Evolutionary conservation across 2,797 vertebrate genomes (phyloP).

Genomic region (Poecilia wingei): DNA sequence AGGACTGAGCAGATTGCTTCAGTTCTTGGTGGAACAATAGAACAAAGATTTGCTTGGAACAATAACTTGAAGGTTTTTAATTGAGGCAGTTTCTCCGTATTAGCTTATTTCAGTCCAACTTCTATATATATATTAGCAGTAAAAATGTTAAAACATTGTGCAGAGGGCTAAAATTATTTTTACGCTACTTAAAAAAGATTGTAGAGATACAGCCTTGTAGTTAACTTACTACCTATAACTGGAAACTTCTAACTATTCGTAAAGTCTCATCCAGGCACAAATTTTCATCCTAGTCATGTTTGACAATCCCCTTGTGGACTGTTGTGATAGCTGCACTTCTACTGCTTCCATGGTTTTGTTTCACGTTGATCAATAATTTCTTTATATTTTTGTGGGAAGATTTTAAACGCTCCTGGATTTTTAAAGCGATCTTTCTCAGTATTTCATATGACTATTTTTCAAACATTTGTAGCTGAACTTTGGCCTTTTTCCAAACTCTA

Average conservation of each 20-base stretch:
- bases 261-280: not conserved
- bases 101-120: constrained; percentile 2
- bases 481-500: not conserved
- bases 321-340: not conserved
- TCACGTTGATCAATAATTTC: not conserved
- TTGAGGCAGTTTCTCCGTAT: constrained; percentile 20
- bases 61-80: constrained; percentile 33
- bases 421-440: not conserved
- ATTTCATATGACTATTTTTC: not conserved
- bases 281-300: not conserved
- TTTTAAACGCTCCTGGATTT: not conserved
- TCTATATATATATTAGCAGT: not conserved
- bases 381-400: not conserved
- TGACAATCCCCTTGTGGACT: not conserved
- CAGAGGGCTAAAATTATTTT: not conserved
- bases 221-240: not conserved
- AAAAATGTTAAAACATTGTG: not conserved
- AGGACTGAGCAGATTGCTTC: constrained; percentile 50
- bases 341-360: not conserved
- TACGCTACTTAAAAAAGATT: not conserved
- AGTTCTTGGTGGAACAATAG: constrained; percentile 34
- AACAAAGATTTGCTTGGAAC: constrained; percentile 58
- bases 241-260: not conserved
- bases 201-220: not conserved
- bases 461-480: not conserved